Evolutionary conservation across 1,140 invertebrate species (phyloP).

Genomic region (Octopus sinensis): DNA sequence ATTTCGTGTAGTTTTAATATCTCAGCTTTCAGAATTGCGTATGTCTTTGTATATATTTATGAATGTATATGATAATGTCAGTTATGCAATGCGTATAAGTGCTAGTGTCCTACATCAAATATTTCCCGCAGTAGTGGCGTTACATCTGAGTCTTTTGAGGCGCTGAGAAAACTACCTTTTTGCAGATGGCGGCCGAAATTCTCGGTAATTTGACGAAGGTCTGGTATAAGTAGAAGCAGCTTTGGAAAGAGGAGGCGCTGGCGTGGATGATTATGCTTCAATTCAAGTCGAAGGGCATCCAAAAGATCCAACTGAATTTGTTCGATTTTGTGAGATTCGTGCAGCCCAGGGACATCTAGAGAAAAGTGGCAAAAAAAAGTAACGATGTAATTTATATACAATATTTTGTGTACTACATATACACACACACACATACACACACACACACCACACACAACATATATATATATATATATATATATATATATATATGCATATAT

Average conservation of each 20-base stretch:
- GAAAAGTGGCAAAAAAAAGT: neutral
- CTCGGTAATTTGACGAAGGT: conserved; percentile 36
- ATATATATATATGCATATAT: conserved; percentile 5
- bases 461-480: neutral
- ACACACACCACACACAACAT: neutral
- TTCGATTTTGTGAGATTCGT: conserved; percentile 31
- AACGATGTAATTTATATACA: neutral
- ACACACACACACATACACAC: neutral
- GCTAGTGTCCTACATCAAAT: neutral
- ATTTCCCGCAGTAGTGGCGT: conserved; percentile 3
- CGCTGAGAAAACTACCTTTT: neutral
- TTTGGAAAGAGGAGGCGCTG: conserved; percentile 38
- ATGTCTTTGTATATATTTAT: neutral
- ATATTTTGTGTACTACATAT: neutral
- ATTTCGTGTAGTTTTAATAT: neutral
- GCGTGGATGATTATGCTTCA: conserved; percentile 45
- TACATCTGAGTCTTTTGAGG: neutral
- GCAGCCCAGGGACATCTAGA: conserved; percentile 29
- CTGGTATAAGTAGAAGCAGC: conserved; percentile 37
- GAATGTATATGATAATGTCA: neutral
- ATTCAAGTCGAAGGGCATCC: conserved; percentile 36
- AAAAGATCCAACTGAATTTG: conserved; percentile 36
- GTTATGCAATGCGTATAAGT: neutral
- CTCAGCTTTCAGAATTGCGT: neutral
- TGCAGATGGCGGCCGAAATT: conserved; percentile 34